These are phyloP conservation scores for Heterodera filipjevi DNA, from an alignment of 2,888 invertebrate species.

Conservation along the genomic window DNA sequence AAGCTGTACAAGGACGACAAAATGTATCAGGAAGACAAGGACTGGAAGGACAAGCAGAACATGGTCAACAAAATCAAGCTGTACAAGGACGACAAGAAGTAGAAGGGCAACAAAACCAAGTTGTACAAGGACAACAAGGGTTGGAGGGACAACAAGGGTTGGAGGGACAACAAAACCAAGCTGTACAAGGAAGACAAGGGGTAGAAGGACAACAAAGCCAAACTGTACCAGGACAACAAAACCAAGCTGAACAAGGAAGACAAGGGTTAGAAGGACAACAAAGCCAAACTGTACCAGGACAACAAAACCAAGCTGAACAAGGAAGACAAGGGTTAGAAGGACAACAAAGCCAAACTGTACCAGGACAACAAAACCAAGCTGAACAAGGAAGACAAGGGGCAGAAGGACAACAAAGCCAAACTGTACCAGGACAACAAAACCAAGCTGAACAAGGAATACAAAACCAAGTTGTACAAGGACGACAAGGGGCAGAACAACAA, in stretches of 20 bases:
- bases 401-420: not conserved
- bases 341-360: not conserved
- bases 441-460: not conserved
- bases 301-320: not conserved
- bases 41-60: not conserved
- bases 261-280: no score
- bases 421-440: slow-evolving; percentile 9
- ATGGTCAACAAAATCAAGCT: not conserved
- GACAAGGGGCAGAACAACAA: no score
- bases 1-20: not conserved
- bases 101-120: not conserved
- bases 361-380: not conserved
- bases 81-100: slow-evolving; percentile 4
- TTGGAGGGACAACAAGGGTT: not conserved
- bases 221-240: not conserved
- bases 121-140: not conserved
- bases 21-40: not conserved
- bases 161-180: no score
- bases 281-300: not conserved
- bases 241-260: no score
- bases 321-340: not conserved
- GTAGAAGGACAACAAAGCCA: no score
- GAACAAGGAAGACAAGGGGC: not conserved
- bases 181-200: not conserved
- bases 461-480: not conserved